These are phyloP conservation scores for Poecilobothrus nobilitatus DNA, from an alignment of 2,888 invertebrate genomes.

Conservation along the genomic window DNA sequence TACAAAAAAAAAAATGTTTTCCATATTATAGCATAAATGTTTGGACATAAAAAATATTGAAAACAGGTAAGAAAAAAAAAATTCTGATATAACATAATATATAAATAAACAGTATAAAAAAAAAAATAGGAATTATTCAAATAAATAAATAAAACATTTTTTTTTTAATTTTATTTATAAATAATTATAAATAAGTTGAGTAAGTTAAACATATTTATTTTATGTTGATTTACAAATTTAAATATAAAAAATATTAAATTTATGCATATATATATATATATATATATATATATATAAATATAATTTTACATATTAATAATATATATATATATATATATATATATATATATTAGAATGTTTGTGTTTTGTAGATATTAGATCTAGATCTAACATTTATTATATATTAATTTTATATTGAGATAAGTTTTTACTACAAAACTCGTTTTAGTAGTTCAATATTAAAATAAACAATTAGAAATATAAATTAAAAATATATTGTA, in stretches of 20 bases:
- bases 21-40: too few relatives aligned
- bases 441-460: constrained; percentile 4
- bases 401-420: constrained; percentile 3
- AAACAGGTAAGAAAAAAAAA: not conserved
- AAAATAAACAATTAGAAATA: not conserved
- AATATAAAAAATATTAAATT: not conserved
- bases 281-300: not conserved
- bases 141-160: not conserved
- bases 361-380: constrained; percentile 6
- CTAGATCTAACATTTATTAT: constrained; percentile 2
- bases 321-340: not conserved
- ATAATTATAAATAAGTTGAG: not conserved
- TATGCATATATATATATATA: not conserved
- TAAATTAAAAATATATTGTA: not conserved
- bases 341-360: not conserved
- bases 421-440: constrained; percentile 6
- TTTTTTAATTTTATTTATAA: not conserved
- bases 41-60: too few relatives aligned
- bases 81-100: not conserved
- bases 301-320: too few relatives aligned
- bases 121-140: not conserved
- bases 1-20: too few relatives aligned
- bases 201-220: constrained; percentile 3
- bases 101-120: not conserved
- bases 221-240: not conserved